Percentiles rank a stretch among this genome's conserved stretches.
Conservation (phyloP, 2,113 vertebrate genomes). For the Hemibagrus wyckioides region DNA sequence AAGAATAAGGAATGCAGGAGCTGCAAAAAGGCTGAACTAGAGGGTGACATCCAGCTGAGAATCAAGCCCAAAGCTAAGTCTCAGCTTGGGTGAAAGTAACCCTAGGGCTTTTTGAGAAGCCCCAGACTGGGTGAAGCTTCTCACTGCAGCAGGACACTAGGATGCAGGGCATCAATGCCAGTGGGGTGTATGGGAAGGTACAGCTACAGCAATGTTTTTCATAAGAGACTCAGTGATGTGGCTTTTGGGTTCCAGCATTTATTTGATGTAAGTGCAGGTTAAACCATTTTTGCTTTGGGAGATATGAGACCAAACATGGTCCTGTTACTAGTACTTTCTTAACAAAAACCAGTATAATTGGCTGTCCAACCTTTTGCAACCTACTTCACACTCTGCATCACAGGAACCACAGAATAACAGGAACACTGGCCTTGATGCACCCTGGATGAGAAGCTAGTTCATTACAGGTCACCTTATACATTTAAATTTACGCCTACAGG, state of each 20-base stretch:
- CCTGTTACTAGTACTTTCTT: background rate
- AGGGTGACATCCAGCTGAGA: background rate
- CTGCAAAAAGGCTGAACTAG: background rate
- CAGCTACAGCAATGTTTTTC: background rate
- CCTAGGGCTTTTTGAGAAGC: background rate
- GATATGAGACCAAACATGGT: background rate
- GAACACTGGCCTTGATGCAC: background rate
- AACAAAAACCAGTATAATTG: background rate
- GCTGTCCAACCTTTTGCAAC: background rate
- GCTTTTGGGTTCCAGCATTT: background rate
- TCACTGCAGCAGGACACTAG: background rate
- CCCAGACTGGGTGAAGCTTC: background rate
- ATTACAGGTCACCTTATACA: background rate
- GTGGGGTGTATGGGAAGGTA: background rate
- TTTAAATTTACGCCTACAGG: background rate
- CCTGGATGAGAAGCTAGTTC: background rate
- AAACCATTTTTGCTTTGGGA: background rate
- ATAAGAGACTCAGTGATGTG: background rate
- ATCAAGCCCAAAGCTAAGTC: background rate
- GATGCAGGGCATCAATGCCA: background rate
- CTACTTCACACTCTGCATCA: background rate
- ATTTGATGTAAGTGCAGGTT: background rate
- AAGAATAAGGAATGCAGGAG: constrained; percentile 22
- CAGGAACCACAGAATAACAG: background rate
- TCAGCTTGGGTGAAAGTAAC: background rate